Conservation (phyloP, 2,797 vertebrate species). For the Falco columbarius region DNA sequence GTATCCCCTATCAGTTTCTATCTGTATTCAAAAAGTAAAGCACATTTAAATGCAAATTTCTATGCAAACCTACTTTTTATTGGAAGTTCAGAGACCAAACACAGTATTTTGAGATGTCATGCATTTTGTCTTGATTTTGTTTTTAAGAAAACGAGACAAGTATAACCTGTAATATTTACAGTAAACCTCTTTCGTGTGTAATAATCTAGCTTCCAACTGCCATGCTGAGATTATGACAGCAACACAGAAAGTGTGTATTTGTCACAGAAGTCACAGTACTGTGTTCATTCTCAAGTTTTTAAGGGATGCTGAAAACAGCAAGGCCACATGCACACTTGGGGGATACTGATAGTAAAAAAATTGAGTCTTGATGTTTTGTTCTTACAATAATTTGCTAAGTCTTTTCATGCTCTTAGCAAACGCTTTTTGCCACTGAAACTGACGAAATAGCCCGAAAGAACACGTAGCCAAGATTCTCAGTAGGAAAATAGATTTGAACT, state of each 20-base stretch:
- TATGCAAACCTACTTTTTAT: neutral
- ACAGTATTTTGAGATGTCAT: neutral
- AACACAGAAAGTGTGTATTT: neutral
- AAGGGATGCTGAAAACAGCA: neutral
- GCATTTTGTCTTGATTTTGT: neutral
- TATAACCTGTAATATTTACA: neutral
- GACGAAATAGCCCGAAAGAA: neutral
- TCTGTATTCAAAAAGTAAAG: conserved; percentile 75
- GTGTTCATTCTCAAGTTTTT: neutral
- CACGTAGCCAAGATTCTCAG: neutral
- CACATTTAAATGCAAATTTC: neutral
- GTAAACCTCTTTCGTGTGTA: neutral
- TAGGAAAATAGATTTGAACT: neutral
- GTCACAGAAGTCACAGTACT: neutral
- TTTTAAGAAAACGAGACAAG: neutral
- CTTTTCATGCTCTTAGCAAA: neutral
- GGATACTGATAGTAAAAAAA: neutral
- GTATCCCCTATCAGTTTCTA: conserved; percentile 85
- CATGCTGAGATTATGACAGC: neutral
- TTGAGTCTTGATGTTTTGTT: neutral
- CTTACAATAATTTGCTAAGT: neutral
- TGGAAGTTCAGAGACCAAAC: neutral
- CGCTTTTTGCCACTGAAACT: neutral
- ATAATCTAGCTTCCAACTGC: neutral
- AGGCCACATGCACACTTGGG: neutral